phyloP scores from a whole-genome alignment of 2,888 invertebrate genomes.

The Oasisia sp. region DNA sequence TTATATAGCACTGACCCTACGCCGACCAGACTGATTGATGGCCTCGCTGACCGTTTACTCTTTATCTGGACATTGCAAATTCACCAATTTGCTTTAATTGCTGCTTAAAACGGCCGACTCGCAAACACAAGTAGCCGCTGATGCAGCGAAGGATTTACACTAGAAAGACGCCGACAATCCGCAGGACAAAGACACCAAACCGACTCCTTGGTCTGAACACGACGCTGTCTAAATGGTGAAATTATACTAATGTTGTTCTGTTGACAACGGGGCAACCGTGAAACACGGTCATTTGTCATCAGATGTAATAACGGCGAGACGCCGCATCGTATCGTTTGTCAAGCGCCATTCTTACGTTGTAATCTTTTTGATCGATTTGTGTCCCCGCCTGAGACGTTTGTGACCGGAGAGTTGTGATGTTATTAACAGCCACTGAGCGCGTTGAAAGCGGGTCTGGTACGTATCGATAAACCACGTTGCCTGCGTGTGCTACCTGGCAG shows the following conservation, averaged over 20 bases:
- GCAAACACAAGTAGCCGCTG: neutral
- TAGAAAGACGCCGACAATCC: neutral
- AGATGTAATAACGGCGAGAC: neutral
- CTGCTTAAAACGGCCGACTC: neutral
- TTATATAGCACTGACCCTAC: neutral
- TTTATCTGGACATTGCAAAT: neutral
- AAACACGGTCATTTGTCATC: neutral
- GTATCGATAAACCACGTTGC: neutral
- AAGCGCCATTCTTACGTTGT: neutral
- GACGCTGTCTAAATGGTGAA: neutral
- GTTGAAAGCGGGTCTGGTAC: neutral
- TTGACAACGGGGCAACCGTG: neutral
- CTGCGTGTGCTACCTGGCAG: neutral
- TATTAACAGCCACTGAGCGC: neutral
- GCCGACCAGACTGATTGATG: neutral
- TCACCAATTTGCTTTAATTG: neutral
- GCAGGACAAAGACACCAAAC: neutral
- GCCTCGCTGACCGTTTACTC: neutral
- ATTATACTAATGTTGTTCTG: constrained; percentile 5
- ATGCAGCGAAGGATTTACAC: neutral
- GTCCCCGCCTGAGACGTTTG: neutral
- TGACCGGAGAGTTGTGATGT: neutral
- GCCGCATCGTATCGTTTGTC: neutral
- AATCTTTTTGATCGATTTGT: constrained; percentile 7
- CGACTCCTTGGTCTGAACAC: neutral